Evolutionary conservation across 1,140 invertebrate species (phyloP).

Genomic region (Eufriesea mexicana): DNA sequence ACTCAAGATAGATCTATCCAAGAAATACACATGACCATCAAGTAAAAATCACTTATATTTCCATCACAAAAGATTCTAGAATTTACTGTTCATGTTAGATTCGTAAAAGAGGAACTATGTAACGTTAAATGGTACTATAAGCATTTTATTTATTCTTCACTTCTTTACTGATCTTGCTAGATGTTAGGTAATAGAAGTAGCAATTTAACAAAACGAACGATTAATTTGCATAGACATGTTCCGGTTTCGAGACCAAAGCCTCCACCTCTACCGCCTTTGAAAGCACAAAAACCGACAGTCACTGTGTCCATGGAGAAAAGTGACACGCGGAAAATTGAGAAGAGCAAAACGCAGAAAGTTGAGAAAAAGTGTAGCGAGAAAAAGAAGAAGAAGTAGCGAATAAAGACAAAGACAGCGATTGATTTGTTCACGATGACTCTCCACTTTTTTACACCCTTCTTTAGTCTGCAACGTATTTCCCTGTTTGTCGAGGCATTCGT

Average conservation of each 20-base stretch:
- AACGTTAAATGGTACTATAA: too few species aligned
- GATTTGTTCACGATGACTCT: not conserved
- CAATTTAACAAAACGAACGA: not conserved
- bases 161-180: too few species aligned
- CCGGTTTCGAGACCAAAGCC: slow-evolving; percentile 60
- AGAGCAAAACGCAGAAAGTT: not conserved
- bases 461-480: not conserved
- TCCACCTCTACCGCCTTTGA: slow-evolving; percentile 53
- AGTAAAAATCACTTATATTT: slow-evolving; percentile 41
- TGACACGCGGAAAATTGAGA: not conserved
- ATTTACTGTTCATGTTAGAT: not conserved
- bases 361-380: not conserved
- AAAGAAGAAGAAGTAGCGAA: slow-evolving; percentile 15
- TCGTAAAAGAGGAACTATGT: not conserved
- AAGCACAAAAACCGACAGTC: not conserved
- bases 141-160: too few species aligned
- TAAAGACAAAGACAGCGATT: not conserved
- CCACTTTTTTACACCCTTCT: not conserved
- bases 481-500: not conserved
- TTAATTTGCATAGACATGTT: slow-evolving; percentile 41
- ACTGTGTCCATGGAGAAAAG: not conserved
- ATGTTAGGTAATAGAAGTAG: not conserved
- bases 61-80: not conserved
- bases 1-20: slow-evolving; percentile 53
- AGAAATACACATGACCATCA: slow-evolving; percentile 56